Percentiles rank a stretch among this genome's conserved stretches.
Evolutionary conservation across 2,888 invertebrate genomes (phyloP).

Genomic region (Oscheius sp.): DNA sequence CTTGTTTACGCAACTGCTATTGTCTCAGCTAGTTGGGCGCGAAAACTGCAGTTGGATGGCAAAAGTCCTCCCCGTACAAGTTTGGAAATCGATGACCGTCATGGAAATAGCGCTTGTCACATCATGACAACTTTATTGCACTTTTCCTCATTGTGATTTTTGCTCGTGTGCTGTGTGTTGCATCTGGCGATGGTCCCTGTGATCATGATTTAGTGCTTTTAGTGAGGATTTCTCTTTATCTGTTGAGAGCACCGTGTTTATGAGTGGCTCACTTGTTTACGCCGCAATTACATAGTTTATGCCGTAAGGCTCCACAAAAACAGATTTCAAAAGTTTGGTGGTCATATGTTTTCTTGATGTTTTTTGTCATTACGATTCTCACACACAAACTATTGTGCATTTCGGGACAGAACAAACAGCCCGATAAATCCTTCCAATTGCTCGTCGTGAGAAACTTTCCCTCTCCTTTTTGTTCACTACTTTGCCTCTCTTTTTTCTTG

Average conservation of each 20-base stretch:
- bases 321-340: too few species aligned
- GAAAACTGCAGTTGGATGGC: neutral
- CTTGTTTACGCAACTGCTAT: neutral
- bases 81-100: constrained; percentile 35
- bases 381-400: neutral
- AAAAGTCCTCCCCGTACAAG: constrained; percentile 7
- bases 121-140: constrained; percentile 15
- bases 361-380: constrained; percentile 1
- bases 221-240: neutral
- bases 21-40: neutral
- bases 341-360: neutral
- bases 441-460: constrained; percentile 15
- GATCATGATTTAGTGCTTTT: neutral
- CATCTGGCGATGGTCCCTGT: neutral
- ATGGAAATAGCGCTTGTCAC: constrained; percentile 18
- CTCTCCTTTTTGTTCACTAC: neutral
- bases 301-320: too few species aligned
- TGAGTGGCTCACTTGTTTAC: too few species aligned
- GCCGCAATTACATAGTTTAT: too few species aligned
- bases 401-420: constrained; percentile 4
- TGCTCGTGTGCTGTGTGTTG: neutral
- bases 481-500: constrained; percentile 24
- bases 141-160: neutral
- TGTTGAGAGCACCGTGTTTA: neutral
- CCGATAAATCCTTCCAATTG: constrained; percentile 10